Conservation (phyloP, 2,113 vertebrate genomes). For the Trichechus manatus region DNA sequence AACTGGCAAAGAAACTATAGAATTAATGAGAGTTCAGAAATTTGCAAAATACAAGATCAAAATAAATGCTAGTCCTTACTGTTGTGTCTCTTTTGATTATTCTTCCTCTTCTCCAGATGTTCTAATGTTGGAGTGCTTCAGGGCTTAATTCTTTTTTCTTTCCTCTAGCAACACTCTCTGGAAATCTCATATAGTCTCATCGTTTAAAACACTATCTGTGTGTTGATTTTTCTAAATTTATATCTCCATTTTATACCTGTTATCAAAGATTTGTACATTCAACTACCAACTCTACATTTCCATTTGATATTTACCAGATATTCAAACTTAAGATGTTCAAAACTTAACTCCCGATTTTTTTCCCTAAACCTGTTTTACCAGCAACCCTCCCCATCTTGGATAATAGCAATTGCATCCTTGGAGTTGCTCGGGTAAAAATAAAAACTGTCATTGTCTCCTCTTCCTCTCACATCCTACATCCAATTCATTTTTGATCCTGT, state of each 20-base stretch:
- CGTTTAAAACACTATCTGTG: neutral
- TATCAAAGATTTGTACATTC: neutral
- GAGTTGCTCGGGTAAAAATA: neutral
- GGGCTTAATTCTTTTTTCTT: neutral
- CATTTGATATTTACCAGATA: neutral
- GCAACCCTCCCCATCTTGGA: neutral
- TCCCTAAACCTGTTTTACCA: neutral
- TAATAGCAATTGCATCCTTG: neutral
- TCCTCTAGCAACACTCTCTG: neutral
- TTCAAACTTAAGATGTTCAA: neutral
- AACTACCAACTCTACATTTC: neutral
- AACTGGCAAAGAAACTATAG: neutral
- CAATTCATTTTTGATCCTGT: neutral
- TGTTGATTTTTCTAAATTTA: neutral
- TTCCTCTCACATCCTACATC: neutral
- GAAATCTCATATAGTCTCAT: neutral
- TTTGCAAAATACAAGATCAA: neutral
- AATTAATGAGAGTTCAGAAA: neutral
- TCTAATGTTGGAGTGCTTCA: neutral
- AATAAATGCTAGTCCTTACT: neutral
- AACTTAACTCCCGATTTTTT: neutral
- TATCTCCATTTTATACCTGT: neutral
- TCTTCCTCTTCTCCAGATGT: neutral
- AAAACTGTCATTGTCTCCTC: neutral
- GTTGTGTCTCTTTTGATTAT: neutral